Percentiles rank a stretch among this genome's conserved stretches.
Evolutionary conservation across 2,888 invertebrate genomes (phyloP).

Genomic region (Monopis laevigella): DNA sequence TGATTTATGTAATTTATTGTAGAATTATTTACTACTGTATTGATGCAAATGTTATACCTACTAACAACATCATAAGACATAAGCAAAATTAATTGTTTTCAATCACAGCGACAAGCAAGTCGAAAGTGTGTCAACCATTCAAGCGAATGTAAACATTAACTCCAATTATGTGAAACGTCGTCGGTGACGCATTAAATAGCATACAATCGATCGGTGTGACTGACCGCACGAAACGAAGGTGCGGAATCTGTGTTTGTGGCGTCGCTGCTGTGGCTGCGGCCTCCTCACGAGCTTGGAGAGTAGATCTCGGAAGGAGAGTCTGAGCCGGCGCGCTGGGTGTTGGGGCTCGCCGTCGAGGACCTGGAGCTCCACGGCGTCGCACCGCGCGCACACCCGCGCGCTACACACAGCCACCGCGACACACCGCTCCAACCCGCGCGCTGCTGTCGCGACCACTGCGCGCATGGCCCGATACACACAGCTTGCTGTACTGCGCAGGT

Average conservation of each 20-base stretch:
- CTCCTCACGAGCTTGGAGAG: constrained; percentile 70
- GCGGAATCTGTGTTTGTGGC: constrained; percentile 67
- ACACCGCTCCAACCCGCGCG: constrained; percentile 15
- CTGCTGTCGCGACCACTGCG: constrained; percentile 24
- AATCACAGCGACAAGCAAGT: no score
- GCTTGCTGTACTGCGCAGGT: no score
- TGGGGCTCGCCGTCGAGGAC: constrained; percentile 78
- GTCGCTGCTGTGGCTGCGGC: constrained; percentile 51
- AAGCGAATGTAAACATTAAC: no score
- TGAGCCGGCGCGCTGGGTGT: constrained; percentile 74
- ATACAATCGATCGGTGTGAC: no score
- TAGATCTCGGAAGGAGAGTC: constrained; percentile 73
- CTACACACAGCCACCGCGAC: constrained; percentile 67
- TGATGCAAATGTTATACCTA: no score
- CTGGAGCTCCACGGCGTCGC: constrained; percentile 82
- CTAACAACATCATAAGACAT: no score
- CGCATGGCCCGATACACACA: constrained; percentile 25
- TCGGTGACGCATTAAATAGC: no score
- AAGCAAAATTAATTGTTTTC: no score
- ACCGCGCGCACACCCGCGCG: constrained; percentile 83
- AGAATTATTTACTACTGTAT: no score
- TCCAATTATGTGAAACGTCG: no score
- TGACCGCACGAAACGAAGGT: constrained; percentile 61
- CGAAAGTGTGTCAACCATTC: no score
- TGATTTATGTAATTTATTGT: no score